Percentiles rank a stretch among this genome's conserved stretches.
phyloP scores from a whole-genome alignment of 1,140 invertebrate genomes.

The Drosophila ananassae region DNA sequence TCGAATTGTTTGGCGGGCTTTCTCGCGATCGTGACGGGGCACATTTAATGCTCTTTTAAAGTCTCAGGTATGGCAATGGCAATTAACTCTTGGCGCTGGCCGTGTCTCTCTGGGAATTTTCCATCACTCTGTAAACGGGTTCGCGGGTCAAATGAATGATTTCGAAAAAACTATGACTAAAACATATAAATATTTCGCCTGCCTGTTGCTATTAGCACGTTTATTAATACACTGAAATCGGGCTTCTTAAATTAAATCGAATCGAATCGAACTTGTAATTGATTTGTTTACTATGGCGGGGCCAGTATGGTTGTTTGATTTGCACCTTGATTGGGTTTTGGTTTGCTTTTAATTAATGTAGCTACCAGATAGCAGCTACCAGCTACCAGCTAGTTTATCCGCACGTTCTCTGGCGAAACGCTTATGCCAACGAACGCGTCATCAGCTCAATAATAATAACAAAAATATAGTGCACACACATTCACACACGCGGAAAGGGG shows the following conservation, averaged over 20 bases:
- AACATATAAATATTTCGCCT: not conserved
- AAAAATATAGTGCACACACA: conserved; percentile 35
- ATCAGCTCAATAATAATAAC: conserved; percentile 53
- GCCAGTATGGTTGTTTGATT: not conserved
- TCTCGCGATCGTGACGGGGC: conserved; percentile 16
- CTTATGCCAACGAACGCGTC: conserved; percentile 64
- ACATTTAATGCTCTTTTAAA: conserved; percentile 51
- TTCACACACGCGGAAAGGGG: conserved; percentile 12
- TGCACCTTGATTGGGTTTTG: not conserved
- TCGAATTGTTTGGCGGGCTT: not conserved
- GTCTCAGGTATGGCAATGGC: conserved; percentile 10
- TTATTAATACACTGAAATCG: conserved; percentile 26
- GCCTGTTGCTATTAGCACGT: conserved; percentile 26
- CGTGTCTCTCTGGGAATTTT: conserved; percentile 30
- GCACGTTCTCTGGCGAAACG: not conserved
- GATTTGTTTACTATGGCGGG: not conserved
- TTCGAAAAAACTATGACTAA: not conserved
- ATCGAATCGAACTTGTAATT: not conserved
- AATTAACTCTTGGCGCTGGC: conserved; percentile 36
- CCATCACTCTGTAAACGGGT: conserved; percentile 24
- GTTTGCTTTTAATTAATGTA: not conserved
- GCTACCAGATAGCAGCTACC: too few relatives aligned
- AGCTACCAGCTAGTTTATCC: too few relatives aligned
- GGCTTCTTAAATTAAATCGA: not conserved
- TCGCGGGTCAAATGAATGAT: conserved; percentile 8